Percentiles rank a stretch among this genome's conserved stretches.
Evolutionary conservation across 2,113 vertebrate genomes (phyloP).

Genomic region (Nematolebias whitei): DNA sequence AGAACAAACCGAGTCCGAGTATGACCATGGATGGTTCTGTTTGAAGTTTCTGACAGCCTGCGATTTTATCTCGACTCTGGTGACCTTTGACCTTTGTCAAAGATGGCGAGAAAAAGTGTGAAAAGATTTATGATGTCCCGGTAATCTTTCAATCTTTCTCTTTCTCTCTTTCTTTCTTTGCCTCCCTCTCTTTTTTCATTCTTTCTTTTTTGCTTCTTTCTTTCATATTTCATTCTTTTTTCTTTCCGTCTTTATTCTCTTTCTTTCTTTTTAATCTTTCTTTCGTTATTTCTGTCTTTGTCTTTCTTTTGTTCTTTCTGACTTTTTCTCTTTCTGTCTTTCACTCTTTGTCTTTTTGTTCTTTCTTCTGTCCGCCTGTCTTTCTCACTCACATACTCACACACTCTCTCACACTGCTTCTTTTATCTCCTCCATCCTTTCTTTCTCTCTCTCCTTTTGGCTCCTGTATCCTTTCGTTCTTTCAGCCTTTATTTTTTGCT

Average conservation of each 20-base stretch:
- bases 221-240: slow-evolving; percentile 23
- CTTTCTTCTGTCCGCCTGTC: too few relatives aligned
- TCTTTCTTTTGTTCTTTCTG: too few relatives aligned
- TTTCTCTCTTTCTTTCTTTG: slow-evolving; percentile 24
- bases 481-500: too few relatives aligned
- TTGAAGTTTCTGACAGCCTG: slow-evolving; percentile 11
- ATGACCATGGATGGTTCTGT: slow-evolving; percentile 15
- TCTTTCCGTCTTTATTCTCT: slow-evolving; percentile 24
- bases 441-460: too few relatives aligned
- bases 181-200: slow-evolving; percentile 38
- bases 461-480: too few relatives aligned
- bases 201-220: slow-evolving; percentile 15
- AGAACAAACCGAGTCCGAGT: background rate
- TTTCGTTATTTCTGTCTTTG: slow-evolving; percentile 19
- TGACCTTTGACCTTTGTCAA: slow-evolving; percentile 37
- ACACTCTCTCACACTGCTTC: too few relatives aligned
- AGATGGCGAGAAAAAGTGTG: background rate
- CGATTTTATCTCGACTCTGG: background rate
- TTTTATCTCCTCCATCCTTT: background rate
- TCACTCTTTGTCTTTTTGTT: too few relatives aligned
- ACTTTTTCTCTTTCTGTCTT: too few relatives aligned
- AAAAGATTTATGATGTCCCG: slow-evolving; percentile 28
- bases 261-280: too few relatives aligned
- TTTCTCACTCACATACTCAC: too few relatives aligned
- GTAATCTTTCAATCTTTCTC: background rate